Base-by-base conservation (phyloP, 37 sponge, comb jelly and placozoan species). In the Diacarnus erythraeanus region DNA sequence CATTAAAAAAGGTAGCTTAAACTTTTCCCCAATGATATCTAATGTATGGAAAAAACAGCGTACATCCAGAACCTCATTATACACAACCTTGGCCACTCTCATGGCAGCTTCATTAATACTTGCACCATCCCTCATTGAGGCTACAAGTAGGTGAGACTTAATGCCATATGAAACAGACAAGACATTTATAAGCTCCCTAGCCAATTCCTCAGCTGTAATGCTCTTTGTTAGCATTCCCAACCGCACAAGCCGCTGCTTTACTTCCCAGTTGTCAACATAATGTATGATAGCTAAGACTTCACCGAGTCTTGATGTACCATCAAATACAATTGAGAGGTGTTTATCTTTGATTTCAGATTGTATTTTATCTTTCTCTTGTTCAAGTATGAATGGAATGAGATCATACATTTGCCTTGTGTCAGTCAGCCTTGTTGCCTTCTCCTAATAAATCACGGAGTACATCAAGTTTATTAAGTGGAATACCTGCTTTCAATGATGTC, bases 41-140 rank as follows among this genome's bases (percentile, higher is more conserved):
- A 86, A n/a, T 22, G 81, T 80, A 65, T 87, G 82, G 15, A 69
- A 77, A 40, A 72, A 77, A 39, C 89, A 88, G 18, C 87, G 72
- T 29, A 87, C 31, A 59, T 87, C 87, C 18, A 87, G 56, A 9
- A 67, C 22, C 29, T 58, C 41, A 21, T 76, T 12, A 54, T 22
- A 27, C 23, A 12, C 60, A 38, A 20, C 0, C 21, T 59, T 57
- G 25, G 69, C 70, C 2, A 41, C 59, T 25, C 40, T 21, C 71
- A 84, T 75, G 29, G 84, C 77, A 21, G 59, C 77, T 30, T 34
- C 70, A 67, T 68, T 75, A 1, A 66, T 71, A 47, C 47, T 74
- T 26, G 70, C 69, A 1, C 81, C 10, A 57, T 79, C 80, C 30
- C 68, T 36, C 75, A 83, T 83, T 5, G 69, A 10, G 25, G 54